Evolutionary conservation across 2,113 vertebrate genomes (phyloP).

Genomic region (crab-eating macaque (Macaca fascicularis)): T2T-MFA8v1.1 NC_088386.1:119267501-119268000

Average conservation of each 20-base stretch:
- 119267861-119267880: background rate
- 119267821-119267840: background rate
- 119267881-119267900: background rate
- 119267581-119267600: background rate
- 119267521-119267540: background rate
- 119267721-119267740: background rate
- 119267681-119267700: background rate
- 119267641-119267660: background rate
- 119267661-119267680: background rate
- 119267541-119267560: background rate
- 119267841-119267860: background rate
- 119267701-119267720: background rate
- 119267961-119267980: background rate
- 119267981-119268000: background rate
- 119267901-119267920: background rate
- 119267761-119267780: background rate
- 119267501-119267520: background rate
- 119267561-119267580: background rate
- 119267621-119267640: background rate
- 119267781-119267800: background rate
- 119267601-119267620: background rate
- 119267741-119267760: background rate
- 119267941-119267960: background rate
- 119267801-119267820: background rate
- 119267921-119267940: background rate